These are phyloP conservation scores for Leucophora obtusa DNA, from an alignment of 2,888 invertebrate species.

Conservation along the genomic window DNA sequence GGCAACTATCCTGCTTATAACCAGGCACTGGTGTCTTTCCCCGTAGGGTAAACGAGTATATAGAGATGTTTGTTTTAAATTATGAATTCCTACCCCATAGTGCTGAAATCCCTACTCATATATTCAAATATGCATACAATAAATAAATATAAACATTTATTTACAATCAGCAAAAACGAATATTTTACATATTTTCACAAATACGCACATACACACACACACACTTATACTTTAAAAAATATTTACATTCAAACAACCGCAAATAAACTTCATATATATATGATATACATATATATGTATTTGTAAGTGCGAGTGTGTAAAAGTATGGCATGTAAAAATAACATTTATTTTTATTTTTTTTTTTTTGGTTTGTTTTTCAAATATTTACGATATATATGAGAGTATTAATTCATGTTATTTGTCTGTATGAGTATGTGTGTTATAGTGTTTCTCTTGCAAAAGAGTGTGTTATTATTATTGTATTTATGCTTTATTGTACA, in stretches of 20 bases:
- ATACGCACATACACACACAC: neutral
- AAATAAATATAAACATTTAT: slow-evolving; percentile 59
- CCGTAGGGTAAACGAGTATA: too few species aligned
- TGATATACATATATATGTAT: neutral
- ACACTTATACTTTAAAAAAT: neutral
- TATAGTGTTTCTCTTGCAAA: neutral
- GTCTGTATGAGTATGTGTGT: neutral
- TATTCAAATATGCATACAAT: slow-evolving; percentile 22
- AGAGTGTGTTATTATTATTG: neutral
- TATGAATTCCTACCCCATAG: neutral
- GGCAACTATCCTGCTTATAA: too few species aligned
- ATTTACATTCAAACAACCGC: neutral
- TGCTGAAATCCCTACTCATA: neutral
- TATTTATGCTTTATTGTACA: slow-evolving; percentile 47
- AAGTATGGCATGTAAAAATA: slow-evolving; percentile 47
- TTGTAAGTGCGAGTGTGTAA: neutral
- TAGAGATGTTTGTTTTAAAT: too few species aligned
- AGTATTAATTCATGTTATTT: neutral
- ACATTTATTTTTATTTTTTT: slow-evolving; percentile 37
- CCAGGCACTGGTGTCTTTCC: too few species aligned
- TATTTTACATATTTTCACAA: neutral
- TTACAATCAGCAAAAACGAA: slow-evolving; percentile 44
- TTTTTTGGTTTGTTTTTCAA: slow-evolving; percentile 21
- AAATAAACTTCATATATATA: too few species aligned
- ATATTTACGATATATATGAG: slow-evolving; percentile 25